Evolutionary conservation across 2,888 invertebrate genomes (phyloP).

Genomic region (Uropetala carovei): DNA sequence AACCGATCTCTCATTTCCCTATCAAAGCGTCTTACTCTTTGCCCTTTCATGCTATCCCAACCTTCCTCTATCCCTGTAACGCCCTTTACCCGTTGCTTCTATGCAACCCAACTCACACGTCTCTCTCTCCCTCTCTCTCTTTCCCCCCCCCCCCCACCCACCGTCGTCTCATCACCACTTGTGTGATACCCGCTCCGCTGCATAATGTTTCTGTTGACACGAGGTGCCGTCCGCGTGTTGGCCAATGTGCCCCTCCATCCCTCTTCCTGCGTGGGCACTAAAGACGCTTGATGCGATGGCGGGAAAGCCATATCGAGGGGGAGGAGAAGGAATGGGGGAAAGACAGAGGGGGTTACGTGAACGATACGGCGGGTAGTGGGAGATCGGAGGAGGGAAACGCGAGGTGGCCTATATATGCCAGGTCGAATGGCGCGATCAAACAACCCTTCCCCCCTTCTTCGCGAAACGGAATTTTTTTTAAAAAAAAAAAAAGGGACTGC

Average conservation of each 20-base stretch:
- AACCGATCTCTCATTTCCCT: background rate
- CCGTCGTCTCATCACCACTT: background rate
- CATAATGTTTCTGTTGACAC: constrained; percentile 26
- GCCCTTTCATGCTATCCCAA: background rate
- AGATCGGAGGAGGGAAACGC: too few relatives aligned
- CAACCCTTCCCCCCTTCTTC: background rate
- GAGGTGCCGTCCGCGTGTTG: background rate
- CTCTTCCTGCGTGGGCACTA: background rate
- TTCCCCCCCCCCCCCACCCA: too few relatives aligned
- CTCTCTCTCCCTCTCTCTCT: background rate
- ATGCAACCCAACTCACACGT: background rate
- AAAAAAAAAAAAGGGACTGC: background rate
- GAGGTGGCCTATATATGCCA: background rate
- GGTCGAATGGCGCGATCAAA: background rate
- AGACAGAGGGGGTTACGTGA: too few relatives aligned
- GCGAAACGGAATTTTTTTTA: background rate
- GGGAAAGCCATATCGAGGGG: background rate
- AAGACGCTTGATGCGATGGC: background rate
- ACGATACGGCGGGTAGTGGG: too few relatives aligned
- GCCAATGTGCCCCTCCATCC: background rate
- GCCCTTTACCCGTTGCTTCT: background rate
- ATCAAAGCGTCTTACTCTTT: background rate
- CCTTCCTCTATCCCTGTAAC: background rate
- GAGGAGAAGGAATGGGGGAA: background rate
- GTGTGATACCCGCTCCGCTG: background rate